Conservation (phyloP, 2,113 vertebrate genomes). For the Cavia aperea region DNA sequence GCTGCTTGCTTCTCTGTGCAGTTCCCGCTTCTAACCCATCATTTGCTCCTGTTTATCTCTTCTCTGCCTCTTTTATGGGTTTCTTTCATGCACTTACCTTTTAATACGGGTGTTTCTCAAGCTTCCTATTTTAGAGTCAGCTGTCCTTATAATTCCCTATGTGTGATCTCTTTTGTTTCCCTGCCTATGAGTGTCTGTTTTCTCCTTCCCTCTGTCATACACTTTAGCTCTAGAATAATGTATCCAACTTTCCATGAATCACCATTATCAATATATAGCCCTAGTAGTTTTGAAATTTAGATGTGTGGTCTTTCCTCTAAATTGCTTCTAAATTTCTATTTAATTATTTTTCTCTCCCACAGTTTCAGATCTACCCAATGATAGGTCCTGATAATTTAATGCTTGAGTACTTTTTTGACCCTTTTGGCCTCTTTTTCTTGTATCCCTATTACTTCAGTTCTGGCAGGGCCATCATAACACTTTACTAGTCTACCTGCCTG, state of each 20-base stretch:
- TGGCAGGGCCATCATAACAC: not conserved
- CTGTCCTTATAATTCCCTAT: not conserved
- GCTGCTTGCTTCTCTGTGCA: not conserved
- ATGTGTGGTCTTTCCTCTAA: not conserved
- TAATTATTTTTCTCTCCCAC: not conserved
- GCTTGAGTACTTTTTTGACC: not conserved
- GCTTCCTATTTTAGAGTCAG: not conserved
- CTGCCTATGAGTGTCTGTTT: not conserved
- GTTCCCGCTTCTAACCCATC: not conserved
- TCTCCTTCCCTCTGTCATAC: not conserved
- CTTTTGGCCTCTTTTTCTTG: not conserved
- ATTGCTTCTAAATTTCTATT: not conserved
- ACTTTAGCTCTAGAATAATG: not conserved
- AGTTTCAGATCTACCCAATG: not conserved
- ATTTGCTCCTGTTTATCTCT: not conserved
- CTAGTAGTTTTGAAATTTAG: not conserved
- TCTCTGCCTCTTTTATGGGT: not conserved
- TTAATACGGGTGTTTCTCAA: not conserved
- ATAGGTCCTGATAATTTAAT: not conserved
- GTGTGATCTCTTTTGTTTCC: not conserved
- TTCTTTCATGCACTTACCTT: not conserved
- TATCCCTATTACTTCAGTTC: not conserved
- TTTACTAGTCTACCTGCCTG: not conserved
- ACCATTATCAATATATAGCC: not conserved
- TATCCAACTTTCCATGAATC: not conserved